phyloP scores from a whole-genome alignment of 2,797 vertebrate genomes.

The Limnodromus scolopaceus region DNA sequence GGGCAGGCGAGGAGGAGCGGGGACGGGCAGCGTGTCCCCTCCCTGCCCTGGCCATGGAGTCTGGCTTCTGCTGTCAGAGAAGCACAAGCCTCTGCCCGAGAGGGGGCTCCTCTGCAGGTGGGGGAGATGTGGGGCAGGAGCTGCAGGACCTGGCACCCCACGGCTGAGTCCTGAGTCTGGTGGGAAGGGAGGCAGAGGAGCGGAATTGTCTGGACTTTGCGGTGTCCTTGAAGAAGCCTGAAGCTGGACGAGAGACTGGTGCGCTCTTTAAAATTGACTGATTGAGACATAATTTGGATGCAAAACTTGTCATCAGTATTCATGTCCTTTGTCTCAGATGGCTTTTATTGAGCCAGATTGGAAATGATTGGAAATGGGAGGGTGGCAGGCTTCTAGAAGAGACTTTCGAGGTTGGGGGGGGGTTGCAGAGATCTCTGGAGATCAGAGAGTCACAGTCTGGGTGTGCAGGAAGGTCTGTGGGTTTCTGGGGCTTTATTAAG shows the following conservation, averaged over 20 bases:
- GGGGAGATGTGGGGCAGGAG: neutral
- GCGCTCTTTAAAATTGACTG: neutral
- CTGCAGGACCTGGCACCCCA: neutral
- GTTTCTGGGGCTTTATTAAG: neutral
- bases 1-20: accelerated
- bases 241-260: neutral
- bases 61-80: neutral
- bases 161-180: accelerated
- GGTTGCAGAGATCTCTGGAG: neutral
- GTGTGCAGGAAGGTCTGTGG: neutral
- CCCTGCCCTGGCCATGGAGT: accelerated
- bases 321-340: neutral
- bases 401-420: neutral
- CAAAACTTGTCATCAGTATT: conserved; percentile 36
- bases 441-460: neutral
- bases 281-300: conserved; percentile 39
- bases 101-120: accelerated
- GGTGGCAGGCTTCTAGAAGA: neutral
- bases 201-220: accelerated
- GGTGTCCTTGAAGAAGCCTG: neutral
- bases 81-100: too few relatives aligned
- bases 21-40: neutral
- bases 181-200: neutral
- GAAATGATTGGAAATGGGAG: neutral
- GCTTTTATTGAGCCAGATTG: conserved; percentile 16